phyloP scores from a whole-genome alignment of 1,140 invertebrate species.

The Dufourea novaeangliae region DNA sequence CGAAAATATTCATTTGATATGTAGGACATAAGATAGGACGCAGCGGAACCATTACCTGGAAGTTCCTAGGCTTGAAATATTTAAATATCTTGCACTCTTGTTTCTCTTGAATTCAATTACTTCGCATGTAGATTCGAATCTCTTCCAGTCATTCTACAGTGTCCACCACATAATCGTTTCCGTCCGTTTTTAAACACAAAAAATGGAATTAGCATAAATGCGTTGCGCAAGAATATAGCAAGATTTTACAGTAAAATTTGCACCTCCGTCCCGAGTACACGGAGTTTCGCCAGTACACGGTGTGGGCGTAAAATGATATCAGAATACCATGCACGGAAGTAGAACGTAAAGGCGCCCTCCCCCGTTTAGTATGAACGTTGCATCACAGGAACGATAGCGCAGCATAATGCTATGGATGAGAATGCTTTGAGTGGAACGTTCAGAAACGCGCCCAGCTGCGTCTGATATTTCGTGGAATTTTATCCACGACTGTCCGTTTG shows the following conservation, averaged over 20 bases:
- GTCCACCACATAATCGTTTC: neutral
- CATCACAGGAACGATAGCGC: slow-evolving; percentile 35
- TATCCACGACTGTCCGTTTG: slow-evolving; percentile 11
- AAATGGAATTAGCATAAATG: neutral
- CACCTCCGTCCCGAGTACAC: neutral
- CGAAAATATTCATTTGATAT: no score
- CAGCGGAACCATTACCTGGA: no score
- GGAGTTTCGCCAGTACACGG: slow-evolving; percentile 12
- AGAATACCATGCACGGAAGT: slow-evolving; percentile 51
- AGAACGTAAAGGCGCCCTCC: slow-evolving; percentile 46
- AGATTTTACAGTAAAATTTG: slow-evolving; percentile 27
- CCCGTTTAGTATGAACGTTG: slow-evolving; percentile 52
- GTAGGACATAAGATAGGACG: no score
- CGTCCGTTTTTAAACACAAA: neutral
- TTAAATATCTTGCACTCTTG: neutral
- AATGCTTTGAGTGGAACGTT: slow-evolving; percentile 9
- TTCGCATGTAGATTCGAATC: neutral
- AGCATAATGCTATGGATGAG: slow-evolving; percentile 26
- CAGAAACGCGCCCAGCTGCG: neutral
- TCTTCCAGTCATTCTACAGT: neutral
- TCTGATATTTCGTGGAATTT: slow-evolving; percentile 20
- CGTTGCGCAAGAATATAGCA: neutral
- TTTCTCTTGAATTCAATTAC: neutral
- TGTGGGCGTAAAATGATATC: slow-evolving; percentile 44
- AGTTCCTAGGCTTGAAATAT: no score